phyloP scores from a whole-genome alignment of 2,888 invertebrate genomes.

The Mythimna loreyi region DNA sequence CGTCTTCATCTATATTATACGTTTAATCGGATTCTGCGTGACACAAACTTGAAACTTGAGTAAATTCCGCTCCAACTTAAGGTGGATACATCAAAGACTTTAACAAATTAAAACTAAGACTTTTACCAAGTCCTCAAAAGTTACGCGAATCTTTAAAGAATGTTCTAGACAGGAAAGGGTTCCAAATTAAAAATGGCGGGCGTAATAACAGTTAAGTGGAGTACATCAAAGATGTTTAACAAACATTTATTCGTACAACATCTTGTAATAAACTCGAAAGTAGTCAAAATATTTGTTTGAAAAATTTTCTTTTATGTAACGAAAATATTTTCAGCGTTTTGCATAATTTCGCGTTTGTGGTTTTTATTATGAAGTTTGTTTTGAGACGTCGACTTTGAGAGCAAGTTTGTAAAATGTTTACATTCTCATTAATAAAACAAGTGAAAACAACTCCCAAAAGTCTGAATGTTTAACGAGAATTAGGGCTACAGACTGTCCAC shows the following conservation, averaged over 20 bases:
- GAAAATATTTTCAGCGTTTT: conserved; percentile 35
- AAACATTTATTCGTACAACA: conserved; percentile 37
- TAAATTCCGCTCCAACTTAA: conserved; percentile 12
- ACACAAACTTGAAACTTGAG: conserved; percentile 24
- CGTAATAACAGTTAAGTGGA: conserved; percentile 16
- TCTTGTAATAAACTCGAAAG: conserved; percentile 42
- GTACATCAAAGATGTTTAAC: conserved; percentile 22
- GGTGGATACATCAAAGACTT: conserved; percentile 34
- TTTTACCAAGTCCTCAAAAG: conserved; percentile 23
- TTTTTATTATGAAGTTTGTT: conserved; percentile 47
- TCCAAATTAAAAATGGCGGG: conserved; percentile 40
- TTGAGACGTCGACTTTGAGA: conserved; percentile 21
- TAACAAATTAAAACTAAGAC: conserved; percentile 16
- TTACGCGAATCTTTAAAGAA: conserved; percentile 32
- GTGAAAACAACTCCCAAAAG: conserved; percentile 4
- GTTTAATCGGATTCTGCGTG: conserved; percentile 49
- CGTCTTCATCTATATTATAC: conserved; percentile 26
- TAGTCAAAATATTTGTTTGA: conserved; percentile 49
- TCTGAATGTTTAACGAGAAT: background rate
- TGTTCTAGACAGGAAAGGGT: conserved; percentile 33
- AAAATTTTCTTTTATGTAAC: conserved; percentile 39
- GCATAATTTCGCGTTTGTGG: conserved; percentile 52
- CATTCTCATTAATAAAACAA: conserved; percentile 44
- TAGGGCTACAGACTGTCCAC: too few species aligned
- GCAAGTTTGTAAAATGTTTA: conserved; percentile 33